Evolutionary conservation across 30 jellyfish, hydroid and myxozoan genomes (phyloP), one percentile per base, ranked within the genome.

Genomic region (Nemopilema nomurai): DNA sequence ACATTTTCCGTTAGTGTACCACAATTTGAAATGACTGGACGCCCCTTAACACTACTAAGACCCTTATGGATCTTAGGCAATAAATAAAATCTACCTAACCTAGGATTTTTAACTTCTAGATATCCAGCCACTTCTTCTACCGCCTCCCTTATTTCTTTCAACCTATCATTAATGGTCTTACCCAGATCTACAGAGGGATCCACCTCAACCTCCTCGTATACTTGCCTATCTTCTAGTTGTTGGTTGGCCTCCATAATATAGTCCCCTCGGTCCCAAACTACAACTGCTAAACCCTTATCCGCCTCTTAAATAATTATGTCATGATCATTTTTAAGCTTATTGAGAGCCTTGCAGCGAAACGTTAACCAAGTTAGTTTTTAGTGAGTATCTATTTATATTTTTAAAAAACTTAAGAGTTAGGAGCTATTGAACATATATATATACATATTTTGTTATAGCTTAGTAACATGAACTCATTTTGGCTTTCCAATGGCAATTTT

Each of bases 181-280:
- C 28, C 75, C 69, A 72, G 22, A 27, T 27, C 69, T 26, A 21
- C 77, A 20, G 77, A 9, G 17, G 77, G 77, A 22, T 67, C 77
- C 77, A 20, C 32, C 32, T 72, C 74, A 1, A 74, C 52, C 62
- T 74, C 85, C 23, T 74, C 85, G 51, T 74, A 74, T 19, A 74
- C 85, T 53, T 25, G 77, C 77, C 63, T 77, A 57, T 57, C 77
- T 8, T 23, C 51, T 17, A 77, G 22, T 50, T 63, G 87, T 57
- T 49, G 77, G 67, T 20, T 31, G 28, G 87, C 79, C 62, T 77
- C 64, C 16, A 26, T 57, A 3, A 57, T 57, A 19, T 82, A 82
- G 71, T 82, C 91, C 76, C 33, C 91, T 77, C 84, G 32, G 77
- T 82, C 84, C 91, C 91, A 82, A 4, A 82, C 91, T 22, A 82